Conservation (phyloP, 2,113 vertebrate genomes). For the Dasypus novemcinctus region DNA sequence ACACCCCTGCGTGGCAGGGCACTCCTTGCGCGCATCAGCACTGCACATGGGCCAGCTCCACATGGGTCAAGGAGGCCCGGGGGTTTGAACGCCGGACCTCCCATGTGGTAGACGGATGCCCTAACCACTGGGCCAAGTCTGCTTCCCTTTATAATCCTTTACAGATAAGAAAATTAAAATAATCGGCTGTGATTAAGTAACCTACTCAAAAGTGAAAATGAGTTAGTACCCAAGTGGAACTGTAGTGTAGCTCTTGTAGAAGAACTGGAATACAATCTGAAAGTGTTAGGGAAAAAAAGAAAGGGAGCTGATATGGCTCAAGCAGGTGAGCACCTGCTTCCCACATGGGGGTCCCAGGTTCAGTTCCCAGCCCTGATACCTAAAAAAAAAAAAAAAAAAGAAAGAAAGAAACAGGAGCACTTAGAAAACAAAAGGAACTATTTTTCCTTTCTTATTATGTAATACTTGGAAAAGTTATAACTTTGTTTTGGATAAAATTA, state of each 20-base stretch:
- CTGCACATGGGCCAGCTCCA: no score
- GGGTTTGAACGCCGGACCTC: no score
- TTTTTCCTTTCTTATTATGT: background rate
- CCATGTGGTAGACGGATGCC: no score
- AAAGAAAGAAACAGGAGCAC: background rate
- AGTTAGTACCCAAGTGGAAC: background rate
- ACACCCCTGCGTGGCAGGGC: no score
- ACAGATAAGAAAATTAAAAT: background rate
- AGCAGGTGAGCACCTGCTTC: no score
- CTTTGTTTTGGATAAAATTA: background rate
- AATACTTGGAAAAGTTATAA: background rate
- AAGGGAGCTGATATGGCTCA: no score
- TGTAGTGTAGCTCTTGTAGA: background rate
- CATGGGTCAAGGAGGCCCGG: no score
- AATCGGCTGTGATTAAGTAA: background rate
- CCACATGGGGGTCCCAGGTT: no score
- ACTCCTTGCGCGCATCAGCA: no score
- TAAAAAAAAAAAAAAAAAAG: background rate
- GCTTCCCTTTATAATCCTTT: no score
- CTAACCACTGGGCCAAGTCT: no score
- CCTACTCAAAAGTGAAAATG: background rate
- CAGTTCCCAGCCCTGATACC: no score
- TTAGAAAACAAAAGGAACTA: background rate
- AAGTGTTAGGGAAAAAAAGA: background rate
- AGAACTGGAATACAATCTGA: background rate